These are phyloP conservation scores for Heliconius melpomene DNA, from an alignment of 1,140 invertebrate genomes.

Conservation along the genomic window DNA sequence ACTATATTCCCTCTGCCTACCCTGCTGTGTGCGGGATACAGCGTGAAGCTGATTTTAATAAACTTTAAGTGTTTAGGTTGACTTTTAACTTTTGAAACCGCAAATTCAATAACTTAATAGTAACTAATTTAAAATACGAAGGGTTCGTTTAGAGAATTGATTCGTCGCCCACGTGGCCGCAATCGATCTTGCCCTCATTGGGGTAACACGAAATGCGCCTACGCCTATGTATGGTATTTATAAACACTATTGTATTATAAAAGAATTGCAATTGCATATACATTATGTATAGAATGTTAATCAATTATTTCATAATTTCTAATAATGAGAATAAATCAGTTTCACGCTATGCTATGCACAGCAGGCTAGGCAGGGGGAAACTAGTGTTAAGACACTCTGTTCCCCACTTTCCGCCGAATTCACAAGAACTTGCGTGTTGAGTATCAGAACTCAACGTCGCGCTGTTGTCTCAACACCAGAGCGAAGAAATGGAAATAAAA, in stretches of 20 bases:
- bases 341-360: not conserved
- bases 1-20: too few species aligned
- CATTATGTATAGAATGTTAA: not conserved
- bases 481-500: too few species aligned
- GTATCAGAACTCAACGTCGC: too few species aligned
- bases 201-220: slow-evolving; percentile 57
- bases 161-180: slow-evolving; percentile 63
- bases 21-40: too few species aligned
- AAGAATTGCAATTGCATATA: not conserved
- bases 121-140: slow-evolving; percentile 72
- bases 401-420: too few species aligned
- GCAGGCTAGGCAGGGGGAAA: too few species aligned
- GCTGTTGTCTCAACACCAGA: too few species aligned
- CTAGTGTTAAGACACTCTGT: too few species aligned
- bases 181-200: slow-evolving; percentile 73
- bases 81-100: slow-evolving; percentile 35
- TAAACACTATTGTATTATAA: not conserved
- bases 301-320: not conserved
- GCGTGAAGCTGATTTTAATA: too few species aligned
- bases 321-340: not conserved
- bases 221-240: slow-evolving; percentile 43
- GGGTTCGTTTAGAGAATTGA: slow-evolving; percentile 64
- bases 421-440: too few species aligned
- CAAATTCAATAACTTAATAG: slow-evolving; percentile 64
- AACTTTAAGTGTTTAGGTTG: too few species aligned